These are phyloP conservation scores for Helicoverpa armigera DNA, from an alignment of 1,140 invertebrate genomes.

Conservation along the genomic window DNA sequence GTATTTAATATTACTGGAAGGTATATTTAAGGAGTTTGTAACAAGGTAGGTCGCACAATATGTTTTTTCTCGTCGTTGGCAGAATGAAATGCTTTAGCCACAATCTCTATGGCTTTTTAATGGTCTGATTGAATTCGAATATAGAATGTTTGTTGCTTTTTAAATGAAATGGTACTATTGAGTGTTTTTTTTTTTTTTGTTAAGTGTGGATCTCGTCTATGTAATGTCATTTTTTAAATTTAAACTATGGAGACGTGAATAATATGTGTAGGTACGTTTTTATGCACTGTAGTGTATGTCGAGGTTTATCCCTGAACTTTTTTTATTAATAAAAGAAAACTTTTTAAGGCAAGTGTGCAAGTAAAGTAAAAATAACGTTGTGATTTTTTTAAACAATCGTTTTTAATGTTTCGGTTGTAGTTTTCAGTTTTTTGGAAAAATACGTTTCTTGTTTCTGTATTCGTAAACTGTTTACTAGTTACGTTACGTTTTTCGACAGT, in stretches of 20 bases:
- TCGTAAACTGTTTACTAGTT: conserved; percentile 38
- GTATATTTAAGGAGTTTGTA: neutral
- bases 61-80: neutral
- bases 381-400: conserved; percentile 50
- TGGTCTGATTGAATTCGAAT: neutral
- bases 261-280: neutral
- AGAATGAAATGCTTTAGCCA: neutral
- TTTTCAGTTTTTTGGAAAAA: conserved; percentile 16
- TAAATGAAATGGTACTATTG: neutral
- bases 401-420: conserved; percentile 55
- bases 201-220: conserved; percentile 8
- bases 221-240: neutral
- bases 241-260: neutral
- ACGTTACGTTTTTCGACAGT: conserved; percentile 31
- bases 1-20: neutral
- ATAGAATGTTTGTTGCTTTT: too few relatives aligned
- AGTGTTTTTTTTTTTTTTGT: neutral
- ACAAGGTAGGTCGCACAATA: neutral
- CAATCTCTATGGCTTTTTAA: neutral
- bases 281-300: conserved; percentile 47
- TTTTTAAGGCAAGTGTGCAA: conserved; percentile 57
- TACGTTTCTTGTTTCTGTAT: neutral
- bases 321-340: conserved; percentile 6
- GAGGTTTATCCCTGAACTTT: conserved; percentile 27
- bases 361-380: conserved; percentile 46